Base-by-base conservation (phyloP, 2,888 invertebrate genomes). In the Cepaea hortensis region DNA sequence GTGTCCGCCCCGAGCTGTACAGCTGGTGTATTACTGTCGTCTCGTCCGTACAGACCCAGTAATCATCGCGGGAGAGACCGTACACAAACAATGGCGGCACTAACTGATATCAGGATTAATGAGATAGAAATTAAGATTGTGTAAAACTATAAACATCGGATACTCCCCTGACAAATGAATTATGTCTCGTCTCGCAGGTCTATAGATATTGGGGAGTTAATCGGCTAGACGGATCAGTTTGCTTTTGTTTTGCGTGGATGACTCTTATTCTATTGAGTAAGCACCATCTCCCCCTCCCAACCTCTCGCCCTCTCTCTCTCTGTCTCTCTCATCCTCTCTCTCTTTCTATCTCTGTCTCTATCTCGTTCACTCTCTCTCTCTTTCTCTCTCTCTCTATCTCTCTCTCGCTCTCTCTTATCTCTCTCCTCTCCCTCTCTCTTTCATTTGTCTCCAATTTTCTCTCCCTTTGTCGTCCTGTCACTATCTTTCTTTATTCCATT, bases 91-190 rank as follows among this genome's bases (percentile, higher is more conserved):
- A 0, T 35, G 65, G 65, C 7, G 20, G 62, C 15, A 4, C 5
- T 4, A 6, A 23, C 23, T 46, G 46, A 55, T 35, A 46, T 46
- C 35, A 62, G 62, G 65, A 81, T 65, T 61, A 79, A 79, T 55
- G 23, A 11, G 61, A 79, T 79, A 35, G 65, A 62, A 81, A 81
- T 11, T 18, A 61, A 81, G 65, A 81, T 65, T 61, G 80, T 23
- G 18, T n/a, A 81, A 13, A 65, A 65, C 65, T 5, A 65, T 46
- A 62, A 62, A 81, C n/a, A 23, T 18, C 61, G 9, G 79, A 61
- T n/a, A 55, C n/a, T 46, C 18, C 65, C 73, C 35, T 73, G 73
- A 73, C 73, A 46, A 73, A 73, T 73, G 73, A 73, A 73, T 46
- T 73, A 48, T 73, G 73, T 73, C 73, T 6, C 46, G 46, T 73